Base-by-base conservation (phyloP, 1,140 invertebrate species). In the Cyclina sinensis region DNA sequence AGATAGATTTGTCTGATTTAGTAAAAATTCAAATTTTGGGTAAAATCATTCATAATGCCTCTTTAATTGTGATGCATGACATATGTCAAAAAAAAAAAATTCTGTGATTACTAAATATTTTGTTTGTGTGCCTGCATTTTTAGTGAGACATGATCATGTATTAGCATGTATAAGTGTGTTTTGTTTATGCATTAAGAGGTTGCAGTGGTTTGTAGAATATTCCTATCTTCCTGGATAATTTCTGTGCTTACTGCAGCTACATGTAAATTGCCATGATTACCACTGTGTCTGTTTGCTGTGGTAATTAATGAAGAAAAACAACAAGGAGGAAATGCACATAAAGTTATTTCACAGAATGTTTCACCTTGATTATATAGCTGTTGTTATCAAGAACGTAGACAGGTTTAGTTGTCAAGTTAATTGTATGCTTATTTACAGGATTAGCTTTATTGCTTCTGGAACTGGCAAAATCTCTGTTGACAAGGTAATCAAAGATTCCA, bases 341-440 rank as follows among this genome's bases (percentile, higher is more conserved):
- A 62, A 62, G 24, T 62, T 62, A 62, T 62, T 62, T 62, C n/a
- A n/a, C 24, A 27, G n/a, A 27, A 62, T 62, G 57, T 4, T 27
- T 27, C 3, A 62, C 51, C 51, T 21, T 62, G 24, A 62, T 27
- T 27, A 62, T 62, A 4, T n/a, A 62, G 57, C 57, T 27, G n/a
- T 62, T 27, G 24, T 62, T 62, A 62, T 62, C n/a, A 4, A 62
- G n/a, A 24, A 62, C 24, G 57, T n/a, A 24, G 24, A 27, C 57
- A 27, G 57, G 3, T 14, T 43, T 27, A 62, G 24, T 27, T 24
- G 24, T 62, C 27, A 24, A 9, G 57, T 62, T 62, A 62, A 62
- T 62, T 62, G 57, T 62, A 24, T 14, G 27, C n/a, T 62, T 62
- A 62, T 62, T 62, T 27, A 62, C 57, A 4, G n/a, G 57, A 62